Evolutionary conservation across 1,140 invertebrate genomes (phyloP), one percentile per base, ranked within the genome.

Genomic region (Melanaphis sacchari): DNA sequence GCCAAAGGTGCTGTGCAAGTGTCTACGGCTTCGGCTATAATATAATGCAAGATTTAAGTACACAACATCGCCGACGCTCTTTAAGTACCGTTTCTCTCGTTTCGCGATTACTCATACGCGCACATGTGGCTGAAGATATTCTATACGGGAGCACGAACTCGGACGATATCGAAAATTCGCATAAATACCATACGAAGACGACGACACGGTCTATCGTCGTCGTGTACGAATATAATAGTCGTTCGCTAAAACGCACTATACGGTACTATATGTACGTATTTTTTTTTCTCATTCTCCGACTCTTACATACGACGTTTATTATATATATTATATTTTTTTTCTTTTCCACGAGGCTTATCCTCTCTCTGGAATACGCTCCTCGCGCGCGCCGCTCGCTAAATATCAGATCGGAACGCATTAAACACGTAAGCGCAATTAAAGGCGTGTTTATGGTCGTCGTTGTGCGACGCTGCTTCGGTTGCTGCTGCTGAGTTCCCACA

Each of bases 391-490:
- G 38, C 38, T 84, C 84, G 41, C 41, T 87, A 41, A n/a, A 46
- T 87, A 87, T 87, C 66, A 43, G 66, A 91, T 91, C 66, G 41
- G 18, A 36, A 36, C 43, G 90, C 66, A 46, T 49, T 91, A 76
- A 91, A 91, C 90, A 91, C 90, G 90, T 91, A 91, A 91, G 41
- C 59, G 90, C 90, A 91, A 91, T 91, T 91, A 91, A 91, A 91
- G 66, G 41, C 41, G 59, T 91, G 90, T 89, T 89, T 89, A 89
- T 52, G 36, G 87, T 38, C 46, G 46, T 89, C 46, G 87, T 49
- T n/a, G 84, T 85, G 24, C n/a, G 81, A 38, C 21, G 88, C 54
- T 21, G 36, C 41, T 36, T 36, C 52, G 26, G 52, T 7, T 59
- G 24, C 52, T 54, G 54, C 54, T 11, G 15, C 38, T 22, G 41